Base-by-base conservation (phyloP, 2,888 invertebrate genomes). In the Plemyria rubiginata region DNA sequence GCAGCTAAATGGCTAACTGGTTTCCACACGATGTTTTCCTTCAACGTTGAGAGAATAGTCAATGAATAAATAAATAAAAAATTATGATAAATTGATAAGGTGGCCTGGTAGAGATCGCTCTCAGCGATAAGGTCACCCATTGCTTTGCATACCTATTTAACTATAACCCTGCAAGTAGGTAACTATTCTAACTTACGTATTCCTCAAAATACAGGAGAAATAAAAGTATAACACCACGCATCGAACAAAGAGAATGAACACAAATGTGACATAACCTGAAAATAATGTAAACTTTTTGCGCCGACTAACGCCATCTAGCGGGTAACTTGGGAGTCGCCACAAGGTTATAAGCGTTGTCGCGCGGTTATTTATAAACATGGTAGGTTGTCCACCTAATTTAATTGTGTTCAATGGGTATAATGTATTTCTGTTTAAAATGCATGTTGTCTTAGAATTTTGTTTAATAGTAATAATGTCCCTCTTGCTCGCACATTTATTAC, bases 241-340 rank as follows among this genome's bases (percentile, higher is more conserved):
- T 46, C 9, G 45, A 54, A 55, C 50, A 55, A 45, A 49, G 38
- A 41, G 43, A 49, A 28, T 12, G 11, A 22, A 43, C 13, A 43
- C 43, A 29, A 38, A 13, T 11, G 28, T 60, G 29, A 53, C 55
- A 64, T 60, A 60, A 63, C 59, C 63, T 64, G 63, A 64, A 64
- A 64, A 0, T 4, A 55, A 7, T 46, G 22, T 48, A 48, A 43
- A 50, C 56, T 49, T 60, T 59, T 49, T 22, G 81, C 41, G 59
- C 80, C 88, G 0, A 1, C 57, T 78, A 74, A 60, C 84, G 87
- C 89, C 90, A 90, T 89, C 90, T 90, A 73, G 71, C 67, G 72
- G 52, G 62, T 87, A 90, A 90, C 87, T 90, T 90, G 89, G 70
- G 55, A 62, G 48, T 50, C 59, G 46, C n/a, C 16, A 49, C 70